Evolutionary conservation across 2,888 invertebrate genomes (phyloP).

Genomic region (Leistus spinibarbis): DNA sequence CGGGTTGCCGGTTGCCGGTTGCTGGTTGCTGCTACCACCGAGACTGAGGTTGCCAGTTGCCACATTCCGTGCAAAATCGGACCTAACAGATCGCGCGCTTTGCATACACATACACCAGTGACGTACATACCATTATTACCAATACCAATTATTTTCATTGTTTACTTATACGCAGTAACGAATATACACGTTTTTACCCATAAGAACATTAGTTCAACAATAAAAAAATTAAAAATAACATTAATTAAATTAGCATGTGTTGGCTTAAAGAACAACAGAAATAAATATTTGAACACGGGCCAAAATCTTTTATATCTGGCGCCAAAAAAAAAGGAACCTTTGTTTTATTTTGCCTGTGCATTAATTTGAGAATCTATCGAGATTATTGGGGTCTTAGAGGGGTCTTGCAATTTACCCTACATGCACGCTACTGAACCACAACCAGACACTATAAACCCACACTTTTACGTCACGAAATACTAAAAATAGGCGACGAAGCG

Average conservation of each 20-base stretch:
- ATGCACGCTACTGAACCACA: constrained; percentile 27
- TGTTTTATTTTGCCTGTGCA: background rate
- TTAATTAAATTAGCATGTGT: background rate
- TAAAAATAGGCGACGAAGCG: constrained; percentile 27
- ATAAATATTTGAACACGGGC: background rate
- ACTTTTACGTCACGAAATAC: constrained; percentile 27
- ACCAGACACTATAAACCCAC: constrained; percentile 25
- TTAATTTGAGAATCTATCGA: background rate
- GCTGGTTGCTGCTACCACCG: too few species aligned
- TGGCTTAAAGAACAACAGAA: background rate
- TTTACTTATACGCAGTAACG: too few species aligned
- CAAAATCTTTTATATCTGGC: background rate
- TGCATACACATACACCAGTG: background rate
- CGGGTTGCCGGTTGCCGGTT: too few species aligned
- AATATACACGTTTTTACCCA: background rate
- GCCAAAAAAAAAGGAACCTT: background rate
- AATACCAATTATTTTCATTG: too few species aligned
- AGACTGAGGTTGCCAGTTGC: too few species aligned
- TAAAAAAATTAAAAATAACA: background rate
- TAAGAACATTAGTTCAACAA: background rate
- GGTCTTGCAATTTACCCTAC: too few species aligned
- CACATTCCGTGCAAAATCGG: background rate
- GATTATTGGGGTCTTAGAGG: too few species aligned
- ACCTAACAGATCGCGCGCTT: background rate
- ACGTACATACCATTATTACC: background rate